Percentiles rank a stretch among this genome's conserved stretches.
phyloP scores from a whole-genome alignment of 2,113 vertebrate species.

The Asarcornis scutulata region DNA sequence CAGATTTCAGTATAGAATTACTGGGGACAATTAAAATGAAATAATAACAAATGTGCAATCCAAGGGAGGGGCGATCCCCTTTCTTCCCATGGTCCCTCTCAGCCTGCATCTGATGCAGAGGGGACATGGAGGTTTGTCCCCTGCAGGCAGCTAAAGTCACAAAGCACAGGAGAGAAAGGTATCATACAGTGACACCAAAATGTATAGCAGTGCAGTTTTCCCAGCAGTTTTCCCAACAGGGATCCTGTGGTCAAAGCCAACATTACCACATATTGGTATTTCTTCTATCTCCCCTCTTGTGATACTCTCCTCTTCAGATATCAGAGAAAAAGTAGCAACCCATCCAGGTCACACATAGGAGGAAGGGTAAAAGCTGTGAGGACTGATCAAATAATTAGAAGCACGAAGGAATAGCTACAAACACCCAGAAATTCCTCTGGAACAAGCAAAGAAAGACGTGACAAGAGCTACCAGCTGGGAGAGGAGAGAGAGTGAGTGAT shows the following conservation, averaged over 20 bases:
- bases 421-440: background rate
- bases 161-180: background rate
- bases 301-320: rapidly evolving
- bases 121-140: background rate
- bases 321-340: background rate
- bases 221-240: background rate
- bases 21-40: constrained; percentile 20
- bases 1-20: constrained; percentile 2
- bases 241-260: background rate
- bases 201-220: background rate
- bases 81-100: background rate
- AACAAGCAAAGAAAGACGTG: constrained; percentile 1
- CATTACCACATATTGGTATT: background rate
- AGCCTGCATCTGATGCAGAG: background rate
- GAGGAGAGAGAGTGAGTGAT: constrained; percentile 7
- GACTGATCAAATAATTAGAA: background rate
- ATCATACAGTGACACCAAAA: background rate
- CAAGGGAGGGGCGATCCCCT: background rate
- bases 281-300: background rate
- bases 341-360: background rate
- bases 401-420: background rate
- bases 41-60: constrained; percentile 18
- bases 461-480: constrained; percentile 43
- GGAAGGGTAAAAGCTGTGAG: background rate
- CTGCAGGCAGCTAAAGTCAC: background rate